phyloP scores from a whole-genome alignment of 2,888 invertebrate species.

The Drosophila leonis region DNA sequence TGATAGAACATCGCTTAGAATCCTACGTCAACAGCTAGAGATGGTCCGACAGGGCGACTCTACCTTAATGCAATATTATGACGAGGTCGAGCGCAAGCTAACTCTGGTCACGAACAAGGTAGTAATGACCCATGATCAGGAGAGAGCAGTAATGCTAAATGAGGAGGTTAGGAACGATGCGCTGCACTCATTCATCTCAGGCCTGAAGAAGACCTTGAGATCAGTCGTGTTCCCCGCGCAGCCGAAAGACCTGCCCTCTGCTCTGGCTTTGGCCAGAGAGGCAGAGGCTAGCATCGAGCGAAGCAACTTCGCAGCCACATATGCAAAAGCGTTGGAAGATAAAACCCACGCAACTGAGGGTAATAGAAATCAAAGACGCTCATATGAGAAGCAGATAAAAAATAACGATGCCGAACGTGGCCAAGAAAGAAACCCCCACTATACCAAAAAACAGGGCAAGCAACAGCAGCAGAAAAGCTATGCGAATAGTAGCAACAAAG shows the following conservation, averaged over 20 bases:
- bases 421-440: neutral
- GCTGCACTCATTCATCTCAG: neutral
- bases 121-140: slow-evolving; percentile 1
- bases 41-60: slow-evolving; percentile 4
- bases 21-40: neutral
- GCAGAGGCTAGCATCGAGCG: neutral
- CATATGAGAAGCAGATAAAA: neutral
- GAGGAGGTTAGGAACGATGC: neutral
- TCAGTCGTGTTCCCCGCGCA: neutral
- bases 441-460: neutral
- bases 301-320: neutral
- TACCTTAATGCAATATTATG: slow-evolving; percentile 3
- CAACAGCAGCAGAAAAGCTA: neutral
- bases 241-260: slow-evolving; percentile 2
- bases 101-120: slow-evolving; percentile 4
- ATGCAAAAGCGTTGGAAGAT: too few species aligned
- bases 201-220: slow-evolving; percentile 1
- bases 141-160: slow-evolving; percentile 6
- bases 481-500: neutral
- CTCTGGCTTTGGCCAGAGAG: neutral
- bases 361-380: neutral
- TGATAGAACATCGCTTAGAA: neutral
- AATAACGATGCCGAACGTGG: neutral
- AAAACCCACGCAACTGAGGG: too few species aligned
- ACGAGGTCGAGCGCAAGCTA: neutral